A percentile compares a stretch with the other conserved stretches of the same genome.
phyloP scores from a whole-genome alignment of 2,888 invertebrate species.

The Noctua fimbriata region DNA sequence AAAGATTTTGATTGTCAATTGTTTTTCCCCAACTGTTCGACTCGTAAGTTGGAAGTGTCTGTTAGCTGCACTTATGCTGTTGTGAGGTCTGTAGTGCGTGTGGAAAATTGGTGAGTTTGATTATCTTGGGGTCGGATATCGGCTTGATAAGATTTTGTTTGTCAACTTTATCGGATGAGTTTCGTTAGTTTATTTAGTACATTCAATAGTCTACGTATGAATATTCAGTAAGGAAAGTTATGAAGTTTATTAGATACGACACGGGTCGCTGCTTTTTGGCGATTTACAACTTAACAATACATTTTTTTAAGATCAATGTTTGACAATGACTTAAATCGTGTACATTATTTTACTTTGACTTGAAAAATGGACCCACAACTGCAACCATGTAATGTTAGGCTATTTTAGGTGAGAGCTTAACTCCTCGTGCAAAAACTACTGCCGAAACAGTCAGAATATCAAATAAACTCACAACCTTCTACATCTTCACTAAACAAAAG shows the following conservation, averaged over 20 bases:
- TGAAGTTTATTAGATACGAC: background rate
- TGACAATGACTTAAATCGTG: no score
- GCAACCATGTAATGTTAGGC: background rate
- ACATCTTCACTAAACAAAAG: background rate
- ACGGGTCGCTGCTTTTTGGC: background rate
- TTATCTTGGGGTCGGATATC: slow-evolving; percentile 16
- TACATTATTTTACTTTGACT: background rate
- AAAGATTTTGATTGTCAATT: no score
- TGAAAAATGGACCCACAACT: background rate
- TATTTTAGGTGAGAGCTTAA: background rate
- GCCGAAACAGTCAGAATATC: background rate
- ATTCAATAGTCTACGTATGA: background rate
- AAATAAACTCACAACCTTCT: background rate
- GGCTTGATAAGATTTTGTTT: slow-evolving; percentile 10
- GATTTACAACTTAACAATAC: background rate
- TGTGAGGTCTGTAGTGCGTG: slow-evolving; percentile 34
- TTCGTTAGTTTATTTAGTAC: background rate
- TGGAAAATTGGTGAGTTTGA: slow-evolving; percentile 25
- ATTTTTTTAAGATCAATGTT: no score
- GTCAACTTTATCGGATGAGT: slow-evolving; percentile 1
- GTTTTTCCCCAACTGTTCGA: no score
- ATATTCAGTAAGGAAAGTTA: background rate
- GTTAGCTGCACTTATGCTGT: slow-evolving; percentile 35
- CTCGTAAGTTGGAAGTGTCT: slow-evolving; percentile 24
- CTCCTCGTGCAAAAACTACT: background rate